phyloP scores from a whole-genome alignment of 2,797 vertebrate genomes.

The Anomalospiza imberbis region DNA sequence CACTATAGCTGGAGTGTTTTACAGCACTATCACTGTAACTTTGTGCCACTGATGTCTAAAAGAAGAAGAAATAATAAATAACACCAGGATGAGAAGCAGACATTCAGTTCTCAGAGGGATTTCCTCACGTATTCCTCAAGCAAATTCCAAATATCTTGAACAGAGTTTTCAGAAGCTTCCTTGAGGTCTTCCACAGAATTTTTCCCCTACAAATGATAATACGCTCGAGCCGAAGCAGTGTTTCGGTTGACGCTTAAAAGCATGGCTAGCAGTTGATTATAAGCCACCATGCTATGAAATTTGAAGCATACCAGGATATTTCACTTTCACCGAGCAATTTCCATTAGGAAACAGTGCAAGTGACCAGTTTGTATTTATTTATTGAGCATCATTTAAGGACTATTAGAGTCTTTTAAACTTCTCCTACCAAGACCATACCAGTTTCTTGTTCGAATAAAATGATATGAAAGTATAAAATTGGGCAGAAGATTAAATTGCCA shows the following conservation, averaged over 20 bases:
- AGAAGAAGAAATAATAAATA: neutral
- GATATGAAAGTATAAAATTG: neutral
- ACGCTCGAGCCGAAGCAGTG: neutral
- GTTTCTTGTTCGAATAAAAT: neutral
- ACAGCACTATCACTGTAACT: neutral
- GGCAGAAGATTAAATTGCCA: neutral
- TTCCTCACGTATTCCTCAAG: neutral
- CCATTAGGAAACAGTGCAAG: neutral
- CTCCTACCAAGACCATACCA: neutral
- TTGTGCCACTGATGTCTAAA: neutral
- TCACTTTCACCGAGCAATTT: neutral
- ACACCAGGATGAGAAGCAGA: neutral
- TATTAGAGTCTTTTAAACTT: neutral
- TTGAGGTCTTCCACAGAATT: neutral
- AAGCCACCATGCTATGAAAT: neutral
- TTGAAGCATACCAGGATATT: neutral
- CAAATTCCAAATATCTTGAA: neutral
- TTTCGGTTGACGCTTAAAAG: neutral
- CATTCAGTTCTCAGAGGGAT: neutral
- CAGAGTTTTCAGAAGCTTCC: neutral
- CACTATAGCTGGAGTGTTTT: neutral
- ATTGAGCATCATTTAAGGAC: neutral
- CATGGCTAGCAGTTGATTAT: neutral
- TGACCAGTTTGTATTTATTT: neutral
- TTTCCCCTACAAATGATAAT: neutral